A percentile compares a stretch with the other conserved stretches of the same genome.
These are phyloP conservation scores for Pitangus sulphuratus DNA, from an alignment of 2,797 vertebrate species.

Conservation along the genomic window DNA sequence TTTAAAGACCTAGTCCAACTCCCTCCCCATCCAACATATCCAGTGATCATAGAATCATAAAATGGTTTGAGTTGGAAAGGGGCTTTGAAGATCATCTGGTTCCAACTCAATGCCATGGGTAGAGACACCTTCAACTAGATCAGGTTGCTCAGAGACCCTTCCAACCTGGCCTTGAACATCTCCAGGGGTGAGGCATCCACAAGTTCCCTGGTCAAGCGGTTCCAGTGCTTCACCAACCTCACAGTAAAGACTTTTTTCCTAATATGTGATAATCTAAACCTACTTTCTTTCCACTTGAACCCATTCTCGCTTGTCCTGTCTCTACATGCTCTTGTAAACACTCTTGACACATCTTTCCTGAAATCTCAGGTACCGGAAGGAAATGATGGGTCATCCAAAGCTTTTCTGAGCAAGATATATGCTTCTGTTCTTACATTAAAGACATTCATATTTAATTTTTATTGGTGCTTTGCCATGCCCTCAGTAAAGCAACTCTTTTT, in stretches of 20 bases:
- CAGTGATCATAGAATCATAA: not conserved
- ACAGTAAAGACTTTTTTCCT: not conserved
- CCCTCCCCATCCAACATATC: not conserved
- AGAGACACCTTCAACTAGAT: not conserved
- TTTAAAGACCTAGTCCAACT: not conserved
- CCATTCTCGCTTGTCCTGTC: not conserved
- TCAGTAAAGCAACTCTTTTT: not conserved
- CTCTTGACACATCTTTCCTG: not conserved
- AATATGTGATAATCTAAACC: not conserved
- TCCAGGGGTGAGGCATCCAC: not conserved
- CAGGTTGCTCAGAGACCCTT: not conserved
- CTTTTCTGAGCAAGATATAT: not conserved
- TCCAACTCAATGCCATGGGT: not conserved
- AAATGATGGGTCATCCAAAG: not conserved
- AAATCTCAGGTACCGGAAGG: not conserved
- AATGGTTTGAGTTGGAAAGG: not conserved
- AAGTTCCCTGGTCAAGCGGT: not conserved
- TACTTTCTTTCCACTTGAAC: not conserved
- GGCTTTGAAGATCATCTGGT: not conserved
- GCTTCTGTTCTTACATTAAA: not conserved
- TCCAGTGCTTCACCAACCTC: not conserved
- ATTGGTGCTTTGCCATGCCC: not conserved
- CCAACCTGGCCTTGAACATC: not conserved
- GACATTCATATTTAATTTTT: not conserved
- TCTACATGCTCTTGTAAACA: not conserved